Conservation (phyloP, 2,888 invertebrate species). For the Stegophylla sp. region DNA sequence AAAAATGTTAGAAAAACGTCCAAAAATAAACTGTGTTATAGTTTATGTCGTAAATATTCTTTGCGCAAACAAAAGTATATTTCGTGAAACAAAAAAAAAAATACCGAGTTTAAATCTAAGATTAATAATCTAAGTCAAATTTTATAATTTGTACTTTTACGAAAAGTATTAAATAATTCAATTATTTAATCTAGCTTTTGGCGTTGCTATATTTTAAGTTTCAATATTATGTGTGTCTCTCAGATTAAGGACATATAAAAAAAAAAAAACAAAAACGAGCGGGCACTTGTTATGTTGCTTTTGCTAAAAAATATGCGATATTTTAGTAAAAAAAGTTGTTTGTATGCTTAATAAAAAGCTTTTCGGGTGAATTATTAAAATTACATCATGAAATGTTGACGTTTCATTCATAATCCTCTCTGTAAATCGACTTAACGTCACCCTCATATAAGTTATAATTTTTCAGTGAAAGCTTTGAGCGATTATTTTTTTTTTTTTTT, state of each 20-base stretch:
- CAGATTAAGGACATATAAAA: background rate
- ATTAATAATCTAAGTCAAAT: background rate
- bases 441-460: too few relatives aligned
- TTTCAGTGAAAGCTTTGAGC: too few relatives aligned
- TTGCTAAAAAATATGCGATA: conserved; percentile 9
- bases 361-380: conserved; percentile 37
- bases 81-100: too few relatives aligned
- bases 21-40: too few relatives aligned
- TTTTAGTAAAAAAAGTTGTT: conserved; percentile 15
- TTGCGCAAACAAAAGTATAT: too few relatives aligned
- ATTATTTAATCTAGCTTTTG: conserved; percentile 17
- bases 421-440: conserved; percentile 15
- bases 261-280: too few relatives aligned
- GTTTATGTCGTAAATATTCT: too few relatives aligned
- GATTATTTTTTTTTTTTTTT: too few relatives aligned
- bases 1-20: too few relatives aligned
- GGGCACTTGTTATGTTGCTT: conserved; percentile 3
- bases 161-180: background rate
- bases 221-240: background rate
- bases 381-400: conserved; percentile 17
- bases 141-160: background rate
- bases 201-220: background rate
- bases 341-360: conserved; percentile 1
- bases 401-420: conserved; percentile 26
- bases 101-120: background rate